Evolutionary conservation across 2,797 vertebrate species (phyloP).

Genomic region (Heliangelus exortis): DNA sequence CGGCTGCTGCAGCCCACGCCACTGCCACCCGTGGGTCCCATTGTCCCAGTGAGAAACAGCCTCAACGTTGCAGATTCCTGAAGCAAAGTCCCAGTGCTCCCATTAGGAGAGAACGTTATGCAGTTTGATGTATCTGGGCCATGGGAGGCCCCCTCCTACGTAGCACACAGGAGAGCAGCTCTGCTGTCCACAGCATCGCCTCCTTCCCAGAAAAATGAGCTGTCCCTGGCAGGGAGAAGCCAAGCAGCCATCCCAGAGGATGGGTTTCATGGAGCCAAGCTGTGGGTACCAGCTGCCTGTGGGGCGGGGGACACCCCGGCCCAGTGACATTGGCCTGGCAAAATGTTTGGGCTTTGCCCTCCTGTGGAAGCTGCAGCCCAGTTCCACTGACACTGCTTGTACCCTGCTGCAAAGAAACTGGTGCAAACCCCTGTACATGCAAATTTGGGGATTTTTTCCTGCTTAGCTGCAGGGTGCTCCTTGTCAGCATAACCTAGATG

Average conservation of each 20-base stretch:
- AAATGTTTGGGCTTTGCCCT: neutral
- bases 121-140: slow-evolving; percentile 57
- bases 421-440: neutral
- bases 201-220: neutral
- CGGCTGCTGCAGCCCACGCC: neutral
- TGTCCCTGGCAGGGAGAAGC: neutral
- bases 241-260: neutral
- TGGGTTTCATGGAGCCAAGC: neutral
- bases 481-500: slow-evolving; percentile 26
- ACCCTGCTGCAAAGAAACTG: neutral
- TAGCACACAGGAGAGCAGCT: slow-evolving; percentile 10
- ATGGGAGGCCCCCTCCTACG: neutral
- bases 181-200: neutral
- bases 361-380: neutral
- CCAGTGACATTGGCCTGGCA: neutral
- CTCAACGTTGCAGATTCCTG: neutral
- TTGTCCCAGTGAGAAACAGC: accelerated
- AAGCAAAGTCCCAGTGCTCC: neutral
- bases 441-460: neutral
- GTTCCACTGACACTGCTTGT: neutral
- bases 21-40: neutral
- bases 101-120: slow-evolving; percentile 17
- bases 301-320: neutral
- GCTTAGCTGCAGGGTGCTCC: neutral
- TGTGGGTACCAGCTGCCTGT: neutral